Percentiles rank a stretch among this genome's conserved stretches.
Evolutionary conservation across 2,888 invertebrate genomes (phyloP).

Genomic region (Ptilodon capucinus): DNA sequence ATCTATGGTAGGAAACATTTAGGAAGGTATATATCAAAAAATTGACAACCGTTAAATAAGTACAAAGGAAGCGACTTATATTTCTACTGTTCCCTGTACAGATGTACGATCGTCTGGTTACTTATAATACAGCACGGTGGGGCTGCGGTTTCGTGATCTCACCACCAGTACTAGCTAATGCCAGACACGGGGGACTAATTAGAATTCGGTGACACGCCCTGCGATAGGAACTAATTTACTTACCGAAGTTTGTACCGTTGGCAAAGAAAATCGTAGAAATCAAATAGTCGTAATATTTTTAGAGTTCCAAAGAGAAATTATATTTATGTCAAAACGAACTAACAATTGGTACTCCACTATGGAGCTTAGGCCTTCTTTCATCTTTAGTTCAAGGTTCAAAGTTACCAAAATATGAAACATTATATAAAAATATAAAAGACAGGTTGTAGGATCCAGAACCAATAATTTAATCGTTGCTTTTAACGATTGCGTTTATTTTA

Average conservation of each 20-base stretch:
- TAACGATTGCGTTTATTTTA: conserved; percentile 16
- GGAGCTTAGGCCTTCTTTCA: no score
- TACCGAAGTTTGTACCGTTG: conserved; percentile 57
- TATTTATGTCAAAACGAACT: no score
- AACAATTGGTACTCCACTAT: no score
- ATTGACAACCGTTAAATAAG: background rate
- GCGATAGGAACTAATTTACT: conserved; percentile 50
- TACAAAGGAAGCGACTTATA: background rate
- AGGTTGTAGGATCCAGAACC: no score
- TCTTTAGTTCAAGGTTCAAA: no score
- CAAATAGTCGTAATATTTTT: no score
- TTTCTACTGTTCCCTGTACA: background rate
- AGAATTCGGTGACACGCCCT: conserved; percentile 78
- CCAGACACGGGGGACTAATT: conserved; percentile 78
- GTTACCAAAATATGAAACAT: no score
- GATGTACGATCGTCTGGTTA: conserved; percentile 17
- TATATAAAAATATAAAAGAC: no score
- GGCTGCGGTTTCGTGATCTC: conserved; percentile 47
- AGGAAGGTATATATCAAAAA: background rate
- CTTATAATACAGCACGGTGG: background rate
- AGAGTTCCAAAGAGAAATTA: no score
- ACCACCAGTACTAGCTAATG: conserved; percentile 64
- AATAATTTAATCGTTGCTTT: conserved; percentile 11
- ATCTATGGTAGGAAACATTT: no score
- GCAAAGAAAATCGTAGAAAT: no score